Percentiles rank a stretch among this genome's conserved stretches.
phyloP scores from a whole-genome alignment of 2,888 invertebrate species.

The Sthenelais limicola region DNA sequence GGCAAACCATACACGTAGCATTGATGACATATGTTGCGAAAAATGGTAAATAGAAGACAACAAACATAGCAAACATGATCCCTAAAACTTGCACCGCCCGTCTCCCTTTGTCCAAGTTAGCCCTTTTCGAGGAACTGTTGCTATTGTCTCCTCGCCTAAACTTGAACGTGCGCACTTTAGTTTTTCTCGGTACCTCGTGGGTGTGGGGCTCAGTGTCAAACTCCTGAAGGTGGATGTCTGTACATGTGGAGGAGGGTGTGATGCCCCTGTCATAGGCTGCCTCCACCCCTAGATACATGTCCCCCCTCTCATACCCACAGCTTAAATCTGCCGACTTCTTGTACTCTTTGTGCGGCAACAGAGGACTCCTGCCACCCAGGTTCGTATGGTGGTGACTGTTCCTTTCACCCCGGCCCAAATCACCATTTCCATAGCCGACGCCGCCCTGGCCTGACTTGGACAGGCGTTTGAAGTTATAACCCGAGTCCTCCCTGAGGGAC shows the following conservation, averaged over 20 bases:
- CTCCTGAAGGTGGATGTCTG: conserved; percentile 43
- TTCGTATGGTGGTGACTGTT: background rate
- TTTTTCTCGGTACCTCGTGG: background rate
- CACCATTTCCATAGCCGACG: conserved; percentile 15
- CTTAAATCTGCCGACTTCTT: conserved; percentile 4
- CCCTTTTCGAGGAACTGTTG: conserved; percentile 6
- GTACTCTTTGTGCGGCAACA: conserved; percentile 30
- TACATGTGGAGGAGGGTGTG: conserved; percentile 42
- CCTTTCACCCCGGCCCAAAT: background rate
- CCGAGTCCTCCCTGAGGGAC: conserved; percentile 23
- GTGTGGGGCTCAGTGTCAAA: conserved; percentile 2
- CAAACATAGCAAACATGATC: conserved; percentile 56
- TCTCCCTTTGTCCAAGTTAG: conserved; percentile 49
- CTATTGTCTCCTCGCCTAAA: conserved; percentile 35
- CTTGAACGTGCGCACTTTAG: conserved; percentile 13
- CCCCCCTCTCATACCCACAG: conserved; percentile 22
- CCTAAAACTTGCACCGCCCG: conserved; percentile 58
- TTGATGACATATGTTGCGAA: conserved; percentile 55
- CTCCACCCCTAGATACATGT: conserved; percentile 41
- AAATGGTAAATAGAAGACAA: conserved; percentile 58
- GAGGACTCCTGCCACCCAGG: conserved; percentile 30
- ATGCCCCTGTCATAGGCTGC: conserved; percentile 15
- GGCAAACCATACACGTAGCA: conserved; percentile 49
- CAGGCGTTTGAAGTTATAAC: conserved; percentile 24
- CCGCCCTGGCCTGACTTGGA: conserved; percentile 27